Conservation (phyloP, 2,113 vertebrate genomes). For the Orycteropus afer region DNA sequence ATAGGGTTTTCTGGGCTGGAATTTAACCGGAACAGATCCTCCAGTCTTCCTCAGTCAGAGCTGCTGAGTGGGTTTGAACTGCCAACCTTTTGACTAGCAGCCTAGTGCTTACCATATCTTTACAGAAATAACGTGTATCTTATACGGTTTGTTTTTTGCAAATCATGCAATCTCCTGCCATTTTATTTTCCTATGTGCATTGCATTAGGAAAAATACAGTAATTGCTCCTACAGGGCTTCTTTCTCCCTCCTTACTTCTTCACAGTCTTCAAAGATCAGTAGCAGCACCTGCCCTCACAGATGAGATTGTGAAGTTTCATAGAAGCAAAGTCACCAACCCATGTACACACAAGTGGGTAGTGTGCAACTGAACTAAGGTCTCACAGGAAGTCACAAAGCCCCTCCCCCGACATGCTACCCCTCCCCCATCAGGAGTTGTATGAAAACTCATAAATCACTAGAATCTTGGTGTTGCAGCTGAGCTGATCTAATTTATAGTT, state of each 20-base stretch:
- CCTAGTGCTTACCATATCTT: not conserved
- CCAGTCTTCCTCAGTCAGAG: not conserved
- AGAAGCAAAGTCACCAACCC: not conserved
- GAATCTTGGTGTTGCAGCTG: not conserved
- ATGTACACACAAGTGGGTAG: not conserved
- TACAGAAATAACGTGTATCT: too few relatives aligned
- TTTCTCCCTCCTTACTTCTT: not conserved
- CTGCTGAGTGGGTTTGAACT: not conserved
- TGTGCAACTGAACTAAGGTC: not conserved
- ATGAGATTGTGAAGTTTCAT: not conserved
- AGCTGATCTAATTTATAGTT: not conserved
- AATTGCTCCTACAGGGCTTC: not conserved
- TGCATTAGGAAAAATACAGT: too few relatives aligned
- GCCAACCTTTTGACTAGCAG: not conserved
- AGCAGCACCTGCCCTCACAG: not conserved
- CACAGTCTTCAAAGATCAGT: not conserved
- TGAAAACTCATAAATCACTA: not conserved
- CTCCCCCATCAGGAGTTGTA: rapidly evolving
- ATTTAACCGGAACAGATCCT: not conserved
- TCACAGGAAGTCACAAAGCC: not conserved
- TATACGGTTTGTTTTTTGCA: too few relatives aligned
- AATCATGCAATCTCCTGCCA: too few relatives aligned
- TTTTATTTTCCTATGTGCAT: too few relatives aligned
- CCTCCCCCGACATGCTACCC: too few relatives aligned
- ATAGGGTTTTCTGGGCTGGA: not conserved